These are phyloP conservation scores for Hypothenemus hampei DNA, from an alignment of 1,140 invertebrate species.

Conservation along the genomic window DNA sequence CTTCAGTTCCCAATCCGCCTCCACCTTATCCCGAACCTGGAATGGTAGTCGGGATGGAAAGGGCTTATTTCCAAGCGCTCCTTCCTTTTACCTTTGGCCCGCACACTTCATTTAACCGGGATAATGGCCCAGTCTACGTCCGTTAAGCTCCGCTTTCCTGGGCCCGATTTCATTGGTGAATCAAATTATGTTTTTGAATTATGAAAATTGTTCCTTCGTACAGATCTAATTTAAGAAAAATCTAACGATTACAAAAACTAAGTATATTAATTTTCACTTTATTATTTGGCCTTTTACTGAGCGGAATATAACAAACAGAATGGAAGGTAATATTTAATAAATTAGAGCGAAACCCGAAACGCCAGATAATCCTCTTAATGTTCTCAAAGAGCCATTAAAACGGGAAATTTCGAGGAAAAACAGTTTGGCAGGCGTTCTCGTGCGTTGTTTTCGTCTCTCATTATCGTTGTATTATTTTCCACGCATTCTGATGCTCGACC, in stretches of 20 bases:
- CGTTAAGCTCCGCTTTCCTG: constrained; percentile 17
- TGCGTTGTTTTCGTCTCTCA: constrained; percentile 18
- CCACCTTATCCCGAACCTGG: constrained; percentile 38
- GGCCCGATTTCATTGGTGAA: constrained; percentile 11
- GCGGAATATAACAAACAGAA: too few species aligned
- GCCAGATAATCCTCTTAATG: constrained; percentile 21
- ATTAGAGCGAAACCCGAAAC: constrained; percentile 24
- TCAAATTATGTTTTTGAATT: constrained; percentile 5
- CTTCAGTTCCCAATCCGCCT: constrained; percentile 41
- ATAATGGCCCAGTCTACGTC: constrained; percentile 38
- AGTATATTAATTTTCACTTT: too few species aligned
- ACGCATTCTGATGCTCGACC: too few species aligned
- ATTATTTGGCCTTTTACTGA: too few species aligned
- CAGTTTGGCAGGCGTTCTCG: constrained; percentile 14
- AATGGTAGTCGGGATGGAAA: constrained; percentile 27
- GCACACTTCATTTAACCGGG: constrained; percentile 46
- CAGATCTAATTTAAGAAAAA: too few species aligned
- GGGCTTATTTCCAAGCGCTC: constrained; percentile 37
- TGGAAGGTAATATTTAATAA: constrained; percentile 28
- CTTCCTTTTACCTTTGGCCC: constrained; percentile 40
- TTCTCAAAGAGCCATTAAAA: constrained; percentile 20
- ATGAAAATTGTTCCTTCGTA: too few species aligned
- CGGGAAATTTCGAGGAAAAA: constrained; percentile 19
- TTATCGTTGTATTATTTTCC: constrained; percentile 19
- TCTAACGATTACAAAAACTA: too few species aligned